Base-by-base conservation (phyloP, 2,113 vertebrate genomes). In the Thinocorus orbignyianus region DNA sequence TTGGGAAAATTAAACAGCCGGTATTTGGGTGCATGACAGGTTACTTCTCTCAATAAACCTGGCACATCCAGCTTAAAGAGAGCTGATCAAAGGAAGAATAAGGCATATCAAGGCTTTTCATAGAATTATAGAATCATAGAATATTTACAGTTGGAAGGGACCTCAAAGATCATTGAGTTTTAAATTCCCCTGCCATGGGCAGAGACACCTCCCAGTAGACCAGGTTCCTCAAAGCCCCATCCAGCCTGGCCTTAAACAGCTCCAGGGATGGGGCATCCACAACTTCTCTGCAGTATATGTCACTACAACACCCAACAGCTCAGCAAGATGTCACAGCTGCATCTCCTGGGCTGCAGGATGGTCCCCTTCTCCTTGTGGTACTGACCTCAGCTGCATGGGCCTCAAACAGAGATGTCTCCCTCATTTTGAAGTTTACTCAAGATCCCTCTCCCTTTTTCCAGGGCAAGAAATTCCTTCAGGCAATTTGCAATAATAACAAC, bases 1-100 rank as follows among this genome's bases (percentile, higher is more conserved):
- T 64, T 44, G 80, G 84, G 66, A 58, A 83, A 97, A 96, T 96
- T 87, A 95, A 97, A 74, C 70, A 92, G 86, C 58, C 65, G 77
- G 69, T 76, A n/a, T 88, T 78, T 13, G 61, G 55, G 52, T 10
- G 7, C 35, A 92, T 92, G 96, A 71, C 51, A 94, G 70, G 90
- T 89, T 90, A 30, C 79, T 93, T 58, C 81, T 94, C 58, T 52
- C 87, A 74, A 54, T 16, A 77, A 90, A 61, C 30, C 62, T 39
- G 51, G 66, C 28, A 44, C 57, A 52, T 79, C 33, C 81, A 66
- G 52, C 76, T 93, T 64, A 42, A 83, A 49, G 6, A 37, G 37
- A 83, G 48, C 26, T 37, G 69, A 72, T 78, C 64, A 71, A 41
- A 78, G 71, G 44, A 37, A 71, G 42, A 76, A 37, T 71, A 71